These are phyloP conservation scores for Exocentrus adspersus DNA, from an alignment of 2,888 invertebrate species.

Conservation along the genomic window DNA sequence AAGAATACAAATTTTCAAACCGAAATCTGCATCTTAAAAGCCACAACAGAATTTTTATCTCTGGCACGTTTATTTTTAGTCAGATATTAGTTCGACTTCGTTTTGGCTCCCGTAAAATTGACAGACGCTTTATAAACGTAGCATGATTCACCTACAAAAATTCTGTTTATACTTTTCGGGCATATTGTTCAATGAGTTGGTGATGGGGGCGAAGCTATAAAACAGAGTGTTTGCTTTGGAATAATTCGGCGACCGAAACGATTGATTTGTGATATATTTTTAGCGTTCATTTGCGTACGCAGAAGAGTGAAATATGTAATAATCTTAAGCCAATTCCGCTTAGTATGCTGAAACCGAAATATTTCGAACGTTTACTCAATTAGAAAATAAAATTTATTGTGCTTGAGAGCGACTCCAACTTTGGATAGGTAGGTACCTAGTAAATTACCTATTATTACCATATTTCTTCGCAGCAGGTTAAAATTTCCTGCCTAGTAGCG, in stretches of 20 bases:
- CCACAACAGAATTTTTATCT: too few species aligned
- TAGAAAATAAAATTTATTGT: too few species aligned
- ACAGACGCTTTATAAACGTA: conserved; percentile 1
- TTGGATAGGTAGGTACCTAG: too few species aligned
- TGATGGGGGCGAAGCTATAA: conserved; percentile 6
- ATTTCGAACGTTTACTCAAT: too few species aligned
- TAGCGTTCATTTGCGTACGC: background rate
- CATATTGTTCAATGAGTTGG: conserved; percentile 4
- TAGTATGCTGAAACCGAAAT: too few species aligned
- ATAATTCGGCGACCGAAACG: conserved; percentile 7
- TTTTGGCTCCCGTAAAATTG: conserved; percentile 3
- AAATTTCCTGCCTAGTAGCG: background rate
- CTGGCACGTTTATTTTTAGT: background rate
- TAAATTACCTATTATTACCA: too few species aligned
- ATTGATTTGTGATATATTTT: conserved; percentile 2
- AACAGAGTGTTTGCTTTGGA: too few species aligned
- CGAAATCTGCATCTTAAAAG: too few species aligned
- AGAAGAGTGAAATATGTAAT: background rate
- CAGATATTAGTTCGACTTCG: background rate
- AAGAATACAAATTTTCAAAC: too few species aligned
- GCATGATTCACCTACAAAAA: background rate
- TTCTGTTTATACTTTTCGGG: background rate
- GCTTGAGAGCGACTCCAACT: too few species aligned
- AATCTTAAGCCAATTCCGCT: too few species aligned
- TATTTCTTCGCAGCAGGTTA: too few species aligned